Evolutionary conservation across 2,797 vertebrate species (phyloP).

Genomic region (Pygocentrus nattereri): DNA sequence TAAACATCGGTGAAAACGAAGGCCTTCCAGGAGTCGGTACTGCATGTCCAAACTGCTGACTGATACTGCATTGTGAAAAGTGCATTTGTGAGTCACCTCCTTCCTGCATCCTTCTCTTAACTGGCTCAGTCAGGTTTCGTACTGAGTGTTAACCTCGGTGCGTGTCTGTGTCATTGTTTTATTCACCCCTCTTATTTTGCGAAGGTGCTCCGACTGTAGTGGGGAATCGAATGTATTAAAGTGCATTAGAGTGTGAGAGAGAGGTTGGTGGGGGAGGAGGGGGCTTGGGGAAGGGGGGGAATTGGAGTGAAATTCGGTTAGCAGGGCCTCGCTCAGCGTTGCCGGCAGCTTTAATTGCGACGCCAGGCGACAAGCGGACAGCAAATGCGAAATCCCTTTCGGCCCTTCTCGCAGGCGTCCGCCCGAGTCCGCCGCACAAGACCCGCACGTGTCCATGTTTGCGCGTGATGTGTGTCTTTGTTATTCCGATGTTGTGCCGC

Average conservation of each 20-base stretch:
- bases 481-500: conserved; percentile 37
- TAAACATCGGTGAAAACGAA: too few relatives aligned
- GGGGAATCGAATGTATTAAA: conserved; percentile 65
- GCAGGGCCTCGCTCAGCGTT: not conserved
- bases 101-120: conserved; percentile 12
- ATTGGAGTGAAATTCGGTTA: not conserved
- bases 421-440: not conserved
- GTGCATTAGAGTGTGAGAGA: not conserved
- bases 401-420: not conserved
- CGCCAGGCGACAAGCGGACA: not conserved
- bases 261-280: conserved; percentile 59
- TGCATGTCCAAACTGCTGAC: not conserved
- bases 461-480: not conserved
- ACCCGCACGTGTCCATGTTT: not conserved
- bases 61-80: not conserved
- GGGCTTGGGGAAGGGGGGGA: conserved; percentile 42
- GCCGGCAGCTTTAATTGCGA: conserved; percentile 6
- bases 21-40: too few relatives aligned
- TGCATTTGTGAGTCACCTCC: conserved; percentile 2
- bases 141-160: not conserved
- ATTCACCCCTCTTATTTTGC: conserved; percentile 74
- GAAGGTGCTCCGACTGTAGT: conserved; percentile 67
- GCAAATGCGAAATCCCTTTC: conserved; percentile 6
- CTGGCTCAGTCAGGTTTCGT: too few relatives aligned
- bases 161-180: conserved; percentile 74